Conservation (phyloP, 2,113 vertebrate genomes). For the Pelvicachromis taeniatus region DNA sequence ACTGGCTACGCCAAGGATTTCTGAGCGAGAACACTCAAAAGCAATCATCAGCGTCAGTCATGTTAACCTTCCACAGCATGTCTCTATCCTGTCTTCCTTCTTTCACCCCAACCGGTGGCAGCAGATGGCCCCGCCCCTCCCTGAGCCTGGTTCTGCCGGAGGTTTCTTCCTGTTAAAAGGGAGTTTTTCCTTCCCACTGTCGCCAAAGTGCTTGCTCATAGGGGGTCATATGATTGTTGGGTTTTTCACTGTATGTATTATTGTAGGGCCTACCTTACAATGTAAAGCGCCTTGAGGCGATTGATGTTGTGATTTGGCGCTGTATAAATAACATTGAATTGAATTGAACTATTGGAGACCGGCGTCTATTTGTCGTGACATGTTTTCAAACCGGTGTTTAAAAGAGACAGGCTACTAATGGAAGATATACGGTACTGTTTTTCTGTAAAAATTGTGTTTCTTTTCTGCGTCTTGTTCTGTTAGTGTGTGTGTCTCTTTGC, state of each 20-base stretch:
- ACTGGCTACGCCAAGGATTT: no score
- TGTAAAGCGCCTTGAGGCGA: accelerated
- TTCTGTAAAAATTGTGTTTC: no score
- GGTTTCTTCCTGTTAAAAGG: not conserved
- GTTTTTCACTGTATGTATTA: accelerated
- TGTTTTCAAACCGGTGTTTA: no score
- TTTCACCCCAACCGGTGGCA: not conserved
- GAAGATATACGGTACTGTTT: no score
- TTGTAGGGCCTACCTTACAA: accelerated
- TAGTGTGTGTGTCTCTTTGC: no score
- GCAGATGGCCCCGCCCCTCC: not conserved
- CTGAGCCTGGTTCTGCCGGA: not conserved
- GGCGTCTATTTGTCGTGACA: no score
- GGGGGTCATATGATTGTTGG: accelerated
- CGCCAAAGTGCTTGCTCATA: accelerated
- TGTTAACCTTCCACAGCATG: not conserved
- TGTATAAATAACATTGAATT: accelerated
- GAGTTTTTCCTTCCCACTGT: not conserved
- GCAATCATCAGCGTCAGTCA: not conserved
- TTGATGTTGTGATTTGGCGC: no score
- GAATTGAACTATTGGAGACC: no score
- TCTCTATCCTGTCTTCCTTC: accelerated
- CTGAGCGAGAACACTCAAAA: not conserved
- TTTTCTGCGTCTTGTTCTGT: no score
- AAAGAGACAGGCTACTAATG: no score